These are phyloP conservation scores for Meganola albula DNA, from an alignment of 2,888 invertebrate species.

Conservation along the genomic window DNA sequence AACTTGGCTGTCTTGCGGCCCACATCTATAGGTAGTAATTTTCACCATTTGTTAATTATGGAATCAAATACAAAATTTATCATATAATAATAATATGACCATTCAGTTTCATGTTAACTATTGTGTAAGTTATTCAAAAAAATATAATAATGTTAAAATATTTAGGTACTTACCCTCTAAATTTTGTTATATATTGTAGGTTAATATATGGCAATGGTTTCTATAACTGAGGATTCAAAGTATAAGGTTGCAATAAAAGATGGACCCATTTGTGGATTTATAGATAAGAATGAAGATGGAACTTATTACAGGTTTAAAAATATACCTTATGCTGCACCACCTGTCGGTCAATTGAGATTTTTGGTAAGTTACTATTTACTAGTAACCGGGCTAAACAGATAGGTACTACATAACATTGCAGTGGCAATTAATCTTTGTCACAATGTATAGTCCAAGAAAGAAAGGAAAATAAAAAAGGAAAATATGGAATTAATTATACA, in stretches of 20 bases:
- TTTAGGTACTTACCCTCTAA: background rate
- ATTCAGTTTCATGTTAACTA: too few relatives aligned
- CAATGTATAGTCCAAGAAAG: too few relatives aligned
- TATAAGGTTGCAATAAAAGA: constrained; percentile 37
- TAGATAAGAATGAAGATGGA: constrained; percentile 37
- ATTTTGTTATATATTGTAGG: constrained; percentile 6
- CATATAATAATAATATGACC: too few relatives aligned
- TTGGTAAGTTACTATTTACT: constrained; percentile 58
- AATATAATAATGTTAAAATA: background rate
- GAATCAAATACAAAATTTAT: too few relatives aligned
- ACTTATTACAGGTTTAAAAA: constrained; percentile 53
- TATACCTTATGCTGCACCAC: constrained; percentile 65
- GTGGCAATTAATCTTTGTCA: too few relatives aligned
- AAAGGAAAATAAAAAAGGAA: too few relatives aligned
- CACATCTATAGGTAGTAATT: too few relatives aligned
- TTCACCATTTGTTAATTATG: too few relatives aligned
- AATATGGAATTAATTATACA: too few relatives aligned
- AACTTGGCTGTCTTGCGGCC: too few relatives aligned
- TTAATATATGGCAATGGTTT: constrained; percentile 22
- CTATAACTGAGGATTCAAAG: constrained; percentile 26
- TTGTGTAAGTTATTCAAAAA: background rate
- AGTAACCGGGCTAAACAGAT: background rate
- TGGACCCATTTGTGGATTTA: constrained; percentile 52
- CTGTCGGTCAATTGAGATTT: constrained; percentile 52
- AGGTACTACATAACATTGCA: background rate